These are phyloP conservation scores for Excalfactoria chinensis DNA, from an alignment of 2,113 vertebrate species.

Conservation along the genomic window DNA sequence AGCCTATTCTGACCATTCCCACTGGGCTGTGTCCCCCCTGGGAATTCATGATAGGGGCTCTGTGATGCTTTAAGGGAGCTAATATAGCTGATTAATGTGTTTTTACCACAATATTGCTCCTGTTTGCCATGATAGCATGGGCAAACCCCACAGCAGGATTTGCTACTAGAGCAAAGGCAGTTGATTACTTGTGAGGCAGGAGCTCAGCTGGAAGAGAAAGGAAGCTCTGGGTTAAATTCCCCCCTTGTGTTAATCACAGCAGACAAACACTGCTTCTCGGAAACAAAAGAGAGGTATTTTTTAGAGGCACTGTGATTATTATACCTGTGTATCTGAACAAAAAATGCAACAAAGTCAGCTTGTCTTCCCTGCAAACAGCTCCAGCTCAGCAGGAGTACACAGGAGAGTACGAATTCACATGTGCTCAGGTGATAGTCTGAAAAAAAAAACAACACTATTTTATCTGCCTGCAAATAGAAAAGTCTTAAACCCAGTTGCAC, in stretches of 20 bases:
- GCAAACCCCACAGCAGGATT: not conserved
- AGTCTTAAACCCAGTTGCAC: not conserved
- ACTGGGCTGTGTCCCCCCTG: not conserved
- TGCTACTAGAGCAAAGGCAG: not conserved
- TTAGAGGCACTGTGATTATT: not conserved
- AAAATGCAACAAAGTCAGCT: constrained; percentile 17
- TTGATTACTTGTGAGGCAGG: not conserved
- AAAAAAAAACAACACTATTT: not conserved
- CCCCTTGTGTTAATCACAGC: not conserved
- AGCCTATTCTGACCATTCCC: no score
- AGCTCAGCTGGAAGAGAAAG: not conserved
- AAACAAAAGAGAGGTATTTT: not conserved
- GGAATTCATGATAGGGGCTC: constrained; percentile 2
- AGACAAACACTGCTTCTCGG: not conserved
- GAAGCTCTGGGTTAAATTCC: not conserved
- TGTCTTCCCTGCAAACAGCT: not conserved
- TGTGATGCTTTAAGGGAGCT: not conserved
- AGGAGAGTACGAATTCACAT: not conserved
- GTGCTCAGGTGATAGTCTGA: not conserved
- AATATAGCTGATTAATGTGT: not conserved
- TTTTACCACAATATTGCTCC: not conserved
- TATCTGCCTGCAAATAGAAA: not conserved
- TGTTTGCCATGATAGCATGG: not conserved
- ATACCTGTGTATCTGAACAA: not conserved
- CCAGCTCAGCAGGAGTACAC: not conserved